Evolutionary conservation across 2,888 invertebrate genomes (phyloP).

Genomic region (Belgica antarctica): DNA sequence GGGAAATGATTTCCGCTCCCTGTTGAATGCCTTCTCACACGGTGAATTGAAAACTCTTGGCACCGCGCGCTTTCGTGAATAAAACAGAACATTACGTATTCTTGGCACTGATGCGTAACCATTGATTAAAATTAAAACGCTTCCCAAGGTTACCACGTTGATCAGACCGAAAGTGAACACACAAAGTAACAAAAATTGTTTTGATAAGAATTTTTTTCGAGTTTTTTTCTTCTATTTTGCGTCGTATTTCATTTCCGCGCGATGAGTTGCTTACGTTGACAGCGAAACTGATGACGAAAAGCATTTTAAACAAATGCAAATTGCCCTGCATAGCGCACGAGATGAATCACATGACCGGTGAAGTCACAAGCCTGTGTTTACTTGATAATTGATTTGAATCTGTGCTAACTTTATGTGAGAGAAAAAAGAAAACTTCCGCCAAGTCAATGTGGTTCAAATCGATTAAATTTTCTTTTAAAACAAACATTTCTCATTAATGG

Average conservation of each 20-base stretch:
- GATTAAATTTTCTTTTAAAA: no score
- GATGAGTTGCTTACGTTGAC: neutral
- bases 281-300: neutral
- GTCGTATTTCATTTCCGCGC: neutral
- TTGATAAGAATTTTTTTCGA: neutral
- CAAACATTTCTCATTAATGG: no score
- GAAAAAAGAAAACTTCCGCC: no score
- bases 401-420: no score
- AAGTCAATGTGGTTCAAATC: no score
- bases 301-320: neutral
- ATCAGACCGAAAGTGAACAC: neutral
- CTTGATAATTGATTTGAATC: no score
- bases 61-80: no score
- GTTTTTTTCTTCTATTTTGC: conserved; percentile 18
- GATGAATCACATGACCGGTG: neutral
- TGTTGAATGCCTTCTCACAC: no score
- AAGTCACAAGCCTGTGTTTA: no score
- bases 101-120: conserved; percentile 23
- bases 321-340: neutral
- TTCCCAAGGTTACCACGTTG: neutral
- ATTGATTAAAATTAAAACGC: conserved; percentile 8
- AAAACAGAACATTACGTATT: neutral
- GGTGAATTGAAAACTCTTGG: no score
- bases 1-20: no score
- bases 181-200: neutral